phyloP scores from a whole-genome alignment of 1,140 invertebrate genomes.

The Eumeta japonica region DNA sequence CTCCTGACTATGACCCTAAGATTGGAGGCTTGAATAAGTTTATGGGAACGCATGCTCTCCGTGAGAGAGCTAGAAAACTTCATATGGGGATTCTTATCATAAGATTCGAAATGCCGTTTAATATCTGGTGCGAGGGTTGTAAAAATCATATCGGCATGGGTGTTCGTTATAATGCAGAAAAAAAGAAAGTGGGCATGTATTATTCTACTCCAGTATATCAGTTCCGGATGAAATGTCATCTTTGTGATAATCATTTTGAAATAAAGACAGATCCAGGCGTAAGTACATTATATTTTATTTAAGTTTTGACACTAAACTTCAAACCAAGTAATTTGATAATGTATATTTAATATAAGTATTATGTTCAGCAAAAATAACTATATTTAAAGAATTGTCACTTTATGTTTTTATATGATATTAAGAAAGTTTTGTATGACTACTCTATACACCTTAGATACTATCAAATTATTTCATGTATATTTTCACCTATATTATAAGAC shows the following conservation, averaged over 20 bases:
- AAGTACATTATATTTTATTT: slow-evolving; percentile 36
- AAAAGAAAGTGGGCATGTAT: slow-evolving; percentile 98
- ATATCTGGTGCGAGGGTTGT: slow-evolving; percentile 92
- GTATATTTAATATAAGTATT: no score
- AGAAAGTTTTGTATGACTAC: background rate
- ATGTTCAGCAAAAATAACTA: no score
- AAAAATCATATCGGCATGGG: slow-evolving; percentile 99
- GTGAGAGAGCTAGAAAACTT: slow-evolving; percentile 92
- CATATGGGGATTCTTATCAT: slow-evolving; percentile 97
- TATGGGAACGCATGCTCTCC: slow-evolving; percentile 90
- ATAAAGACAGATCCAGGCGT: slow-evolving; percentile 98
- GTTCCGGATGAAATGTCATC: slow-evolving; percentile 98
- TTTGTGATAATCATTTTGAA: slow-evolving; percentile 97
- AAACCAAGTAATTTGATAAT: background rate
- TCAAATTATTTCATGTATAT: no score
- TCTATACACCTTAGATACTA: no score
- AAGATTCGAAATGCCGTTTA: slow-evolving; percentile 99
- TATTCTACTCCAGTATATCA: slow-evolving; percentile 97
- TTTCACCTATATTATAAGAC: no score
- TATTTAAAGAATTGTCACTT: background rate
- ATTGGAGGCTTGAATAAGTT: slow-evolving; percentile 93
- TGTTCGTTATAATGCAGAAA: slow-evolving; percentile 98
- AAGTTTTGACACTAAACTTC: no score
- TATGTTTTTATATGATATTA: background rate
- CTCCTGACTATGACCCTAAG: slow-evolving; percentile 95